A percentile compares a stretch with the other conserved stretches of the same genome.
phyloP scores from a whole-genome alignment of 2,888 invertebrate species.

The Netelia virgata region DNA sequence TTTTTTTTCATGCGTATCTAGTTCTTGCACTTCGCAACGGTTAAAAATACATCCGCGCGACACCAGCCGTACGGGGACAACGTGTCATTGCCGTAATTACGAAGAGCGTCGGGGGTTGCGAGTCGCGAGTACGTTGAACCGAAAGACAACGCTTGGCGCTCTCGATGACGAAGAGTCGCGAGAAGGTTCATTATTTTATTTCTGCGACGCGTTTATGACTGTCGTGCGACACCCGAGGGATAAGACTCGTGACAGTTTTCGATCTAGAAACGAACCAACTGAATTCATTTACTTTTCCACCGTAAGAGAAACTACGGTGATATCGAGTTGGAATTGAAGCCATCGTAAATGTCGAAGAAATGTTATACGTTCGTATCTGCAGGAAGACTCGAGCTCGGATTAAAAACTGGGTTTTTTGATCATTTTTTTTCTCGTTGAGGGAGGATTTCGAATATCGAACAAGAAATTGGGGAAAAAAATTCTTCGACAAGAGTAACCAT shows the following conservation, averaged over 20 bases:
- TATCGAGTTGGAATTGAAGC: no score
- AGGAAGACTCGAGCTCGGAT: no score
- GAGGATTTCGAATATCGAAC: neutral
- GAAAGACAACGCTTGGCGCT: neutral
- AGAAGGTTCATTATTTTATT: conserved; percentile 17
- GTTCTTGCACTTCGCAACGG: neutral
- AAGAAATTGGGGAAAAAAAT: neutral
- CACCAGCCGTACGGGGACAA: conserved; percentile 39
- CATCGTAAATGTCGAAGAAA: no score
- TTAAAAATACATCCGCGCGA: neutral
- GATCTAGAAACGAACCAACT: neutral
- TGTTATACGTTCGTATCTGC: no score
- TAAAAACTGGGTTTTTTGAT: neutral
- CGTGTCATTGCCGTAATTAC: conserved; percentile 73
- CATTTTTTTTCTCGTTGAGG: neutral
- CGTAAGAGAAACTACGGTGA: neutral
- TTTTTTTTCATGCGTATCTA: conserved; percentile 21
- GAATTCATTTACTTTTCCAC: conserved; percentile 9
- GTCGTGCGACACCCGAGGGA: neutral
- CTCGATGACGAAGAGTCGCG: conserved; percentile 10
- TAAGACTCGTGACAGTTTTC: neutral
- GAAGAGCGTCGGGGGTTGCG: conserved; percentile 38
- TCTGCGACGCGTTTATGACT: neutral
- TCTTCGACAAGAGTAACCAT: neutral
- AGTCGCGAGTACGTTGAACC: conserved; percentile 23